A percentile compares a stretch with the other conserved stretches of the same genome.
These are phyloP conservation scores for Chloroclystis v-ata DNA, from an alignment of 2,888 invertebrate genomes.

Conservation along the genomic window DNA sequence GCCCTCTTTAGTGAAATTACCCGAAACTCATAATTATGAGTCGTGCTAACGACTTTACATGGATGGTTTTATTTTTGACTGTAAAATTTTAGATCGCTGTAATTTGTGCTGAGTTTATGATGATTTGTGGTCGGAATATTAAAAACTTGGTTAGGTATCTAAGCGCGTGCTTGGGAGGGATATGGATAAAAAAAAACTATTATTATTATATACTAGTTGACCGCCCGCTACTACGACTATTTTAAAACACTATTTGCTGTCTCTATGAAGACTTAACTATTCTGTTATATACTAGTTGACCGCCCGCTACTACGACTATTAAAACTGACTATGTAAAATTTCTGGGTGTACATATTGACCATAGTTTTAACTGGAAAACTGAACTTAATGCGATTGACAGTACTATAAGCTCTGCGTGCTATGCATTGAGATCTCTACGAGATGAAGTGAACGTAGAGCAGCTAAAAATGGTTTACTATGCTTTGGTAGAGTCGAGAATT, in stretches of 20 bases:
- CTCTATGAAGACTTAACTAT: too few relatives aligned
- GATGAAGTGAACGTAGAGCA: conserved; percentile 1
- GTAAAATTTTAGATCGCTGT: conserved; percentile 11
- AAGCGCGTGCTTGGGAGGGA: too few relatives aligned
- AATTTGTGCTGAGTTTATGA: conserved; percentile 8
- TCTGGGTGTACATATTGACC: conserved; percentile 3
- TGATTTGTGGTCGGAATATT: background rate
- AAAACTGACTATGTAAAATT: too few relatives aligned
- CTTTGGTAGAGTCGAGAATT: conserved; percentile 1
- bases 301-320: too few relatives aligned
- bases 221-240: too few relatives aligned
- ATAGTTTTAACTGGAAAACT: conserved; percentile 6
- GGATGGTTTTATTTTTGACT: conserved; percentile 15
- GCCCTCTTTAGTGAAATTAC: conserved; percentile 22
- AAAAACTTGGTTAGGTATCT: background rate
- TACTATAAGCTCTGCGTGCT: conserved; percentile 5
- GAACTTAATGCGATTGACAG: too few relatives aligned
- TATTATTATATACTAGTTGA: too few relatives aligned
- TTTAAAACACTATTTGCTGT: too few relatives aligned
- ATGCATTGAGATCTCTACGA: background rate
- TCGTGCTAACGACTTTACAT: conserved; percentile 15
- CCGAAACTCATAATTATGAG: conserved; percentile 22
- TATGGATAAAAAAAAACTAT: too few relatives aligned
- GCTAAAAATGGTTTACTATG: background rate
- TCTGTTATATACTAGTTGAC: too few relatives aligned